phyloP scores from a whole-genome alignment of 2,888 invertebrate species.

The Melanostoma scalare region DNA sequence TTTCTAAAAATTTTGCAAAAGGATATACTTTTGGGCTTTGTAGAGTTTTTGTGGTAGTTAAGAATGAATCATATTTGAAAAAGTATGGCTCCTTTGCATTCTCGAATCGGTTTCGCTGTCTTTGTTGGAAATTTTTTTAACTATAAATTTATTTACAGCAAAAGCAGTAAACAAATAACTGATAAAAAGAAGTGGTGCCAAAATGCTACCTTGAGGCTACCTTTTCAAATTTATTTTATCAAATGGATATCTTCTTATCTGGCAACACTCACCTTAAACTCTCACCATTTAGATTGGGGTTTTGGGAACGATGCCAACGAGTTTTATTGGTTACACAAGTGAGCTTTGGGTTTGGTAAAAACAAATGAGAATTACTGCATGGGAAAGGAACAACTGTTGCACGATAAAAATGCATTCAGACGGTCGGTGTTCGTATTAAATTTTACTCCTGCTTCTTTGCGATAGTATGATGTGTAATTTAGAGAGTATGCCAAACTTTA shows the following conservation, averaged over 20 bases:
- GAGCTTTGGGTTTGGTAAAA: conserved; percentile 37
- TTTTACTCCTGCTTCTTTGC: conserved; percentile 33
- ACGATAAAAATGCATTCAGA: conserved; percentile 73
- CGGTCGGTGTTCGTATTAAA: conserved; percentile 57
- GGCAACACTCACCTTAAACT: conserved; percentile 24
- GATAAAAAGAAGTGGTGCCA: too few relatives aligned
- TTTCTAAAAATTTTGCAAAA: too few relatives aligned
- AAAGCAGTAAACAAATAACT: too few relatives aligned
- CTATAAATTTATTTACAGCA: too few relatives aligned
- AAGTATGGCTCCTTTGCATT: too few relatives aligned
- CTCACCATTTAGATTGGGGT: conserved; percentile 6
- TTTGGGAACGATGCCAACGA: conserved; percentile 14
- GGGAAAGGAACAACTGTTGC: conserved; percentile 73
- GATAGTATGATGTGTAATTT: conserved; percentile 59
- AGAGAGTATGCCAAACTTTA: conserved; percentile 51
- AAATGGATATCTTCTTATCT: background rate
- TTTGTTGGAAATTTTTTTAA: too few relatives aligned
- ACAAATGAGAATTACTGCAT: conserved; percentile 65
- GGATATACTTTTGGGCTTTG: too few relatives aligned
- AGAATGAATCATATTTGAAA: too few relatives aligned
- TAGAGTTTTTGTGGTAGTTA: too few relatives aligned
- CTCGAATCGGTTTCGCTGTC: too few relatives aligned
- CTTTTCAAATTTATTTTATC: background rate
- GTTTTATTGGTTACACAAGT: conserved; percentile 29
- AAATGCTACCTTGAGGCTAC: too few relatives aligned